Percentiles rank a stretch among this genome's conserved stretches.
Evolutionary conservation across 2,113 vertebrate species (phyloP).

Genomic region (Chunga burmeisteri): DNA sequence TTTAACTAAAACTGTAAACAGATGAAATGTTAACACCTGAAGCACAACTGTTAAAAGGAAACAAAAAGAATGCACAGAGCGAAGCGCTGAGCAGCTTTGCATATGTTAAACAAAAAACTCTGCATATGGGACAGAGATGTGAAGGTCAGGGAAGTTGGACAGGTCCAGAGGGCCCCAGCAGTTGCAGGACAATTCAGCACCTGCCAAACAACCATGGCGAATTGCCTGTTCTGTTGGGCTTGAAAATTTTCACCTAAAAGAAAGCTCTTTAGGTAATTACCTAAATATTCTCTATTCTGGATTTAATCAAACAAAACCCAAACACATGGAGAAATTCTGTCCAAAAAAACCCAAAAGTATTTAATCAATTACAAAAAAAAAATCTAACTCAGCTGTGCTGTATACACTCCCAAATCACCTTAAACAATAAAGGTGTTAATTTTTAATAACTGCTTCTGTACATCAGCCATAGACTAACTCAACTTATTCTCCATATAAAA

Average conservation of each 20-base stretch:
- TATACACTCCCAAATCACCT: neutral
- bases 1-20: neutral
- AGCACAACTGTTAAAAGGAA: neutral
- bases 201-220: neutral
- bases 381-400: neutral
- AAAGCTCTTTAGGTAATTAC: neutral
- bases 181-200: neutral
- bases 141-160: neutral
- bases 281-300: neutral
- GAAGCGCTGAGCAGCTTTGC: neutral
- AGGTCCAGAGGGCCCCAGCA: neutral
- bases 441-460: neutral
- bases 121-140: neutral
- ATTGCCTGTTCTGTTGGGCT: neutral
- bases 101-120: neutral
- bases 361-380: neutral
- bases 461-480: neutral
- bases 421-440: neutral
- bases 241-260: neutral
- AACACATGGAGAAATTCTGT: neutral
- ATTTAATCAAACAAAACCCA: neutral
- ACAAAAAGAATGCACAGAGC: neutral
- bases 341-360: neutral
- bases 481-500: neutral
- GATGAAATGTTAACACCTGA: neutral